Evolutionary conservation across 2,888 invertebrate genomes (phyloP), one percentile per base, ranked within the genome.

Genomic region (Caenorhabditis zanzibari): DNA sequence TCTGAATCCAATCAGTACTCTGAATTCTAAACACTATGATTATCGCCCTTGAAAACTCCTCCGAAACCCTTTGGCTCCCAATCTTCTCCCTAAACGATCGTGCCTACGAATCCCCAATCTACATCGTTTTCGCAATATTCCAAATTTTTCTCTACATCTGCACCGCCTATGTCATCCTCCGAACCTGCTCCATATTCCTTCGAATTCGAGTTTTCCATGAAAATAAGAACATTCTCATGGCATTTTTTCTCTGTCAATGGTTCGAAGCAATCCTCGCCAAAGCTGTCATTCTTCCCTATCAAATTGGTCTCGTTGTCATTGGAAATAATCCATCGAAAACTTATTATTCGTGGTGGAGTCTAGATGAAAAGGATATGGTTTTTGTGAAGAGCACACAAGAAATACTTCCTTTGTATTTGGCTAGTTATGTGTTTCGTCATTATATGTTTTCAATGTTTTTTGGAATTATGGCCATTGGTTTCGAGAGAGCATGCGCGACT

Each of bases 361-460:
- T 9, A 2, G 26, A 16, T 7, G 3, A 44, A 26, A 26, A 63
- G 10, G 44, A 63, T 2, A 63, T 63, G 63, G 24, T 28, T 19
- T 44, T 63, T 10, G 41, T 63, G 24, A 63, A 28, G 28, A 63
- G n/a, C 16, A 44, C 44, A 0, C 16, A 63, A 44, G 63, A 63
- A 22, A 63, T 63, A 19, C 44, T 63, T 44, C 63, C 63, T 3
- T 28, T 63, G 16, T 63, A 63, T 26, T 26, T 63, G 26, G 63
- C 63, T 28, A 63, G 63, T 28, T 63, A 63, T 16, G 44, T 63
- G 1, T 44, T 63, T 44, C 63, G 63, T 63, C 63, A 63, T 63
- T 63, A 63, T 28, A 63, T 63, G 63, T 63, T 63, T 16, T 63
- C 63, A n/a, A 63, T 63, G 63, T 44, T 63, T 28, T 44, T 44